These are phyloP conservation scores for Chrysemys picta DNA, from an alignment of 2,113 vertebrate species.

Conservation along the genomic window DNA sequence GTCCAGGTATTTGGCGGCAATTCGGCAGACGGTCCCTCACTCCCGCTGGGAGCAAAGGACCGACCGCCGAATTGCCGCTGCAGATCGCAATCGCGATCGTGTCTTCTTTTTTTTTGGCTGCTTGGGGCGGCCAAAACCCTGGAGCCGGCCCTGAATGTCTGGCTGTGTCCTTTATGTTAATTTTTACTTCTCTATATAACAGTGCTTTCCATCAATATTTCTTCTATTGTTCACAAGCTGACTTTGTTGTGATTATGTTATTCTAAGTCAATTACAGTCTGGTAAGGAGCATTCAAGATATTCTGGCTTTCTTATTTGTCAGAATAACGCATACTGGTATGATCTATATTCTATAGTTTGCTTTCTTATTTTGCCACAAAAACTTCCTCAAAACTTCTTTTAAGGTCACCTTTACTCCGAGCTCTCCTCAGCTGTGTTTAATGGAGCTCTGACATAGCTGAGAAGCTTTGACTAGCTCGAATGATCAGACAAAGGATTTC, in stretches of 20 bases:
- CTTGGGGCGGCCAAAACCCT: too few relatives aligned
- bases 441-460: not conserved
- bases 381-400: not conserved
- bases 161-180: not conserved
- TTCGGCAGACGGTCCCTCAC: too few relatives aligned
- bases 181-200: not conserved
- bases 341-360: not conserved
- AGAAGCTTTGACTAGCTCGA: not conserved
- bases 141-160: not conserved
- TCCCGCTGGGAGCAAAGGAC: too few relatives aligned
- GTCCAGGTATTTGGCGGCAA: too few relatives aligned
- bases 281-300: not conserved
- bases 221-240: not conserved
- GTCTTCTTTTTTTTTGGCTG: too few relatives aligned
- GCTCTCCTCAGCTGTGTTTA: not conserved
- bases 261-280: not conserved
- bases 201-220: not conserved
- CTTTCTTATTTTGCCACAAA: constrained; percentile 29
- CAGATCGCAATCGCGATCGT: too few relatives aligned
- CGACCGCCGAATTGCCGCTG: too few relatives aligned
- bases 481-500: not conserved
- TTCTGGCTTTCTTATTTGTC: not conserved
- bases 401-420: constrained; percentile 16
- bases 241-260: not conserved
- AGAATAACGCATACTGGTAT: not conserved